These are phyloP conservation scores for Lepisosteus osseus DNA, from an alignment of 2,113 vertebrate species.

Conservation along the genomic window DNA sequence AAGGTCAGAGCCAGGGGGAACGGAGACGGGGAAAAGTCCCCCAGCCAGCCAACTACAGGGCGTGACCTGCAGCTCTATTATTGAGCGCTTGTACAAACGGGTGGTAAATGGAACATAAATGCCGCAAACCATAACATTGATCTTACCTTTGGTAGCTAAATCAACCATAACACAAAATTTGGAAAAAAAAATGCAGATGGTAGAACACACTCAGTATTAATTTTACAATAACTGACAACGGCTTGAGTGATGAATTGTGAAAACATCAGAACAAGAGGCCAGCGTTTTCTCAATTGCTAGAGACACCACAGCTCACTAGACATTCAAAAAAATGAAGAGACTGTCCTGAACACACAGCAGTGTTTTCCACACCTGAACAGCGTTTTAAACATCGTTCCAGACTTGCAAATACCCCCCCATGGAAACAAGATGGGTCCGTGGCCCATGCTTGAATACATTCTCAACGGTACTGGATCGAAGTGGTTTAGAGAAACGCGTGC, in stretches of 20 bases:
- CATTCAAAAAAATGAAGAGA: conserved; percentile 29
- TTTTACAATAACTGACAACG: too few relatives aligned
- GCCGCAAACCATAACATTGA: too few relatives aligned
- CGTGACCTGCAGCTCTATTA: too few relatives aligned
- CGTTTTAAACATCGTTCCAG: conserved; percentile 39
- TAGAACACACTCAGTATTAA: too few relatives aligned
- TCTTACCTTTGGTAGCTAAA: too few relatives aligned
- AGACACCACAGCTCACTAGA: conserved; percentile 34
- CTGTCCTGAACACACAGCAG: conserved; percentile 29
- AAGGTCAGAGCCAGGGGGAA: neutral
- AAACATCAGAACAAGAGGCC: conserved; percentile 26
- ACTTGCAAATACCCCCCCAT: conserved; percentile 9
- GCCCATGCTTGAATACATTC: too few relatives aligned
- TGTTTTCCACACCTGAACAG: conserved; percentile 27
- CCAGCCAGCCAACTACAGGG: neutral
- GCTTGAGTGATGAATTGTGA: conserved; percentile 11
- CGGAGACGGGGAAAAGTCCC: neutral
- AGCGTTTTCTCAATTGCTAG: conserved; percentile 21
- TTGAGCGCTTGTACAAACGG: too few relatives aligned
- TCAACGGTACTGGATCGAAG: too few relatives aligned
- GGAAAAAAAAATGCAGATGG: too few relatives aligned
- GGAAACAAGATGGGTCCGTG: neutral
- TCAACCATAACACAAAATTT: too few relatives aligned
- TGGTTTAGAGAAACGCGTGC: too few relatives aligned
- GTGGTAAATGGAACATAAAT: too few relatives aligned